Percentiles rank a stretch among this genome's conserved stretches.
These are phyloP conservation scores for Carassius gibelio DNA, from an alignment of 2,113 vertebrate species.

Conservation along the genomic window DNA sequence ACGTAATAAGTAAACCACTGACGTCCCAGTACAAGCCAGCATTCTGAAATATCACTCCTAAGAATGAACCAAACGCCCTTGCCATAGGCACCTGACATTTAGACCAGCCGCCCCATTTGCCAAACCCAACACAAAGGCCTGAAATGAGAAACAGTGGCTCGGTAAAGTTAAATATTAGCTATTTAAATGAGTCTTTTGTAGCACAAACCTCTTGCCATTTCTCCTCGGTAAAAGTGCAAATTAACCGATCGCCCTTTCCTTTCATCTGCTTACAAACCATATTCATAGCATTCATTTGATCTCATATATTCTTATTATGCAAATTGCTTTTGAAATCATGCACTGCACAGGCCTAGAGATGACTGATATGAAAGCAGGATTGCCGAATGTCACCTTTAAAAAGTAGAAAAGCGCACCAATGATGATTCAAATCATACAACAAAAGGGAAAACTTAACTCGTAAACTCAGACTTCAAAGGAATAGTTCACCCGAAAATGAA, in stretches of 20 bases:
- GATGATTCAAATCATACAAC: neutral
- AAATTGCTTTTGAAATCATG: slow-evolving; percentile 9
- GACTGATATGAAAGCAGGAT: neutral
- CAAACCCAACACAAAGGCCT: slow-evolving; percentile 16
- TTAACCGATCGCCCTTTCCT: slow-evolving; percentile 26
- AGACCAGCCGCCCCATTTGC: neutral
- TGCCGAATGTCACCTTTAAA: neutral
- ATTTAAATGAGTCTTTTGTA: slow-evolving; percentile 44
- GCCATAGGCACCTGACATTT: slow-evolving; percentile 22
- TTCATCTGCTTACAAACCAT: slow-evolving; percentile 6
- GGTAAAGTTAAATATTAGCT: slow-evolving; percentile 40
- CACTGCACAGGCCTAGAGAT: neutral
- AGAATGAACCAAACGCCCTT: slow-evolving; percentile 11
- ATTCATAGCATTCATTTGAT: slow-evolving; percentile 3
- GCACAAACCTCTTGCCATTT: neutral
- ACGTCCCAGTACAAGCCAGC: neutral
- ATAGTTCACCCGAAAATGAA: neutral
- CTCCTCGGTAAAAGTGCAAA: slow-evolving; percentile 13
- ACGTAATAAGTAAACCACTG: neutral
- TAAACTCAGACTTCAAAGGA: neutral
- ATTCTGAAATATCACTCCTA: slow-evolving; percentile 3
- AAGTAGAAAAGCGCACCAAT: neutral
- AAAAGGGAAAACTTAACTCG: neutral
- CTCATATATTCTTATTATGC: neutral
- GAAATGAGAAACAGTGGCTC: slow-evolving; percentile 11